Base-by-base conservation (phyloP, 2,888 invertebrate species). In the Spilarctia lutea region DNA sequence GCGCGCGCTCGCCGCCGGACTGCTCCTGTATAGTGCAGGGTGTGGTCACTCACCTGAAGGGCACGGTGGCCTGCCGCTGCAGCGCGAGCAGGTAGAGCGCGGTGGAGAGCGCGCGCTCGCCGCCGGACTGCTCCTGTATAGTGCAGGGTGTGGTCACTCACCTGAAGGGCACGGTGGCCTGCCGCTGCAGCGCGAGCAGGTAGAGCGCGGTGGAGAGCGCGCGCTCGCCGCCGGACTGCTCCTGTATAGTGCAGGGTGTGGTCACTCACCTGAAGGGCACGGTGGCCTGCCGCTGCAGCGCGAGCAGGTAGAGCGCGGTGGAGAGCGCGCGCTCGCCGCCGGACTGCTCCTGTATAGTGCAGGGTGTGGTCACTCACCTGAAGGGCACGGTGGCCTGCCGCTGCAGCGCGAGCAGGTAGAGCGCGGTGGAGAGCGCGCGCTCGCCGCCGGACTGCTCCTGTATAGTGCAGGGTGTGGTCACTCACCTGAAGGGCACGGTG, bases 221-320 rank as follows among this genome's bases (percentile, higher is more conserved):
- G 56, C 99, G 96, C 94, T 99, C 99, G 0, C 99, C 99, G 3
- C 99, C 99, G 81, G 99, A 99, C 94, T 99, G 99, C 78, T 97
- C 97, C 88, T 97, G 39, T 39, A 39, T 39, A 39, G 39, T 39
- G 97, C 0, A 97, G 96, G 3, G 45, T 45, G 45, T 45, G 45
- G 16, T 45, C 45, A 80, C 79, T 45, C 45, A 80, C 79, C 83
- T 72, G 71, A 80, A 99, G 0, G 99, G 99, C n/a, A 98, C 98
- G 68, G 96, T 97, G 0, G 98, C 97, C 60, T 99, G 94, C 89
- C 98, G 97, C 91, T 99, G 99, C 72, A 60, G 60, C 60, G 60
- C 60, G n/a, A 45, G 18, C 45, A 45, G 27, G 27, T 24, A 60
- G n/a, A 60, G 60, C 60, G 60, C 18, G 39, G 39, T 39, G 39